Evolutionary conservation across 2,113 vertebrate genomes (phyloP), one percentile per base, ranked within the genome.

Genomic region (Martes martes): DNA sequence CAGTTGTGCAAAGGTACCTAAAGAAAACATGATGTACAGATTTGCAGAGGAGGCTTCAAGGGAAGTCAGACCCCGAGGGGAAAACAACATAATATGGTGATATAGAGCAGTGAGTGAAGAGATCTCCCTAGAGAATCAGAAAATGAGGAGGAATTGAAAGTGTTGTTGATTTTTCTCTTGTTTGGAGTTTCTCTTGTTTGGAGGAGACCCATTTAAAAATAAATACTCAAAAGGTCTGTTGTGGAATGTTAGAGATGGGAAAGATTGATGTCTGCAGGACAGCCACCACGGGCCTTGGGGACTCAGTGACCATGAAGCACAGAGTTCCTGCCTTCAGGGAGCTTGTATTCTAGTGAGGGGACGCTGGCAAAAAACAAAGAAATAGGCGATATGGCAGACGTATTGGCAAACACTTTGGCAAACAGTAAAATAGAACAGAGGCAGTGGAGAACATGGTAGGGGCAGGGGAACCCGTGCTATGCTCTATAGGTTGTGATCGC

Each of bases 121-220:
- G 50, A 28, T 28, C 4, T 7, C 6, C 19, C 59, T 59, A 59
- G 55, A 89, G 85, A 89, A 87, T 36, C 23, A 21, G 21, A 82
- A 92, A 69, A 74, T 31, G 81, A 78, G 39, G 52, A 65, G 71
- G 14, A 24, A 82, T 65, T 16, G n/a, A 92, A 86, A 95, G 28
- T 36, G 39, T 85, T 52, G 73, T 31, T 84, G 69, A 31, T 50
- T 91, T 95, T 96, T 65, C 14, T 78, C 69, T 82, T 80, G 52
- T 52, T 52, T 52, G 52, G 52, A 52, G 52, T 52, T 52, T 52
- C 52, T 52, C 52, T 55, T 55, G 52, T 52, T 83, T 23, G 39
- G 39, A 39, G n/a, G 55, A n/a, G 83, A 79, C 59, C 13, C 7
- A 31, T 84, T 89, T 33, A 23, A 59, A 86, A 91, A 93, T 8